Base-by-base conservation (phyloP, 2,797 vertebrate species). In the Denticeps clupeoides region DNA sequence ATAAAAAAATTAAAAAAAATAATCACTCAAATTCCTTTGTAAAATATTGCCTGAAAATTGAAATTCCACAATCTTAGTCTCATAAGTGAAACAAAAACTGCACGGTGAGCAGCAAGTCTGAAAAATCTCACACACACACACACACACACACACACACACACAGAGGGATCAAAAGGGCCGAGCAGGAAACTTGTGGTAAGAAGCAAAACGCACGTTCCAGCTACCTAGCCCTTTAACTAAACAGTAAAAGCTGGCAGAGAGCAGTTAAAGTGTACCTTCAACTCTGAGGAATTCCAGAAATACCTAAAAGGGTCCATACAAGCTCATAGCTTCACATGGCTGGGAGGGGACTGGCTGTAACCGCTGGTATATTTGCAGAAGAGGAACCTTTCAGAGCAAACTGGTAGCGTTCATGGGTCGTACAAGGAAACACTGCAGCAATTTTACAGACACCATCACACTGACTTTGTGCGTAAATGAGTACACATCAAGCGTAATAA, bases 151-250 rank as follows among this genome's bases (percentile, higher is more conserved):
- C 7, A 43, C 11, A 3, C 15, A 48, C 11, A 41, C 37, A 35
- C 23, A 63, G 27, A 28, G 27, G 28, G 9, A 27, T 3, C 27
- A 15, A 7, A 13, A 16, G 23, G 2, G 8, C 3, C 25, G 24
- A 7, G 24, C 41, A 62, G 61, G 58, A 65, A 73, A 44, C 3
- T 18, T 60, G 60, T 55, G 64, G 64, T 62, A 12, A 47, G 16
- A 58, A 2, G 29, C 40, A 44, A 51, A 42, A 33, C 42, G 40
- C 28, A 41, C 52, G 56, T 65, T 61, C 59, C 33, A 37, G 33
- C 52, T 49, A 50, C 27, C 4, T 26, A 4, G 25, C 13, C 11
- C 15, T 18, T 51, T 24, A 22, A 45, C 27, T 58, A 46, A 62
- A 49, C 49, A 56, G 52, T 9, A 47, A 16, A 55, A 63, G 62